A percentile compares a stretch with the other conserved stretches of the same genome.
Conservation (phyloP, 2,113 vertebrate species). For the Coptodon rendalli region DNA sequence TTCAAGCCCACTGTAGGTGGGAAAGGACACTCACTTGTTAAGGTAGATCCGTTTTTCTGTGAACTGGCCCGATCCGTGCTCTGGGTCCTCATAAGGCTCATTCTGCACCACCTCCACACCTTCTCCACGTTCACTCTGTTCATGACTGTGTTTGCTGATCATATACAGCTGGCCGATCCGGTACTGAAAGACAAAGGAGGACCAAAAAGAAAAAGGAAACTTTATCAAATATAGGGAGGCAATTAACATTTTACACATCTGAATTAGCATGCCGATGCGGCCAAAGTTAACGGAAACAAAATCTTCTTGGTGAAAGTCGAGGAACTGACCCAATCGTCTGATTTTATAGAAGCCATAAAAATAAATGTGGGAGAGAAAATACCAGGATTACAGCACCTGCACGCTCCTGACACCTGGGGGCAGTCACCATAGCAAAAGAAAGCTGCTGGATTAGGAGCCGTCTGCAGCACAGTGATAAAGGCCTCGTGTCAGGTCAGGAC, state of each 20-base stretch:
- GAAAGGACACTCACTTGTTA: constrained; percentile 80
- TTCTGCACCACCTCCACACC: constrained; percentile 95
- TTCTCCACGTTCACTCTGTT: constrained; percentile 92
- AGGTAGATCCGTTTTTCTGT: constrained; percentile 94
- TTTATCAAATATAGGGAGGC: not conserved
- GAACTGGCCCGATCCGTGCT: constrained; percentile 87
- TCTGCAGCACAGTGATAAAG: constrained; percentile 16
- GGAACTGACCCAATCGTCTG: not conserved
- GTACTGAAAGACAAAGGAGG: constrained; percentile 74
- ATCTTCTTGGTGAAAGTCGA: not conserved
- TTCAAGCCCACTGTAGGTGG: not conserved
- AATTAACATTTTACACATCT: not conserved
- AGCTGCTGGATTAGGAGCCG: constrained; percentile 20
- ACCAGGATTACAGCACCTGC: constrained; percentile 6
- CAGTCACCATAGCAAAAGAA: not conserved
- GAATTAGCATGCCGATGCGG: not conserved
- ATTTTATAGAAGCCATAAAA: constrained; percentile 3
- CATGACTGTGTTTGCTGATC: constrained; percentile 97
- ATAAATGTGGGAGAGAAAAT: constrained; percentile 20
- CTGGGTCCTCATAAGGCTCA: constrained; percentile 86
- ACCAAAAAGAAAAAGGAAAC: constrained; percentile 10
- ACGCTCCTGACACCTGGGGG: not conserved
- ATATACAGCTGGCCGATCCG: constrained; percentile 93
- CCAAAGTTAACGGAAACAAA: not conserved
- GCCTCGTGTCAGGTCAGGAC: not conserved